phyloP scores from a whole-genome alignment of 1,140 invertebrate species.

The Leptinotarsa undecemlineata region DNA sequence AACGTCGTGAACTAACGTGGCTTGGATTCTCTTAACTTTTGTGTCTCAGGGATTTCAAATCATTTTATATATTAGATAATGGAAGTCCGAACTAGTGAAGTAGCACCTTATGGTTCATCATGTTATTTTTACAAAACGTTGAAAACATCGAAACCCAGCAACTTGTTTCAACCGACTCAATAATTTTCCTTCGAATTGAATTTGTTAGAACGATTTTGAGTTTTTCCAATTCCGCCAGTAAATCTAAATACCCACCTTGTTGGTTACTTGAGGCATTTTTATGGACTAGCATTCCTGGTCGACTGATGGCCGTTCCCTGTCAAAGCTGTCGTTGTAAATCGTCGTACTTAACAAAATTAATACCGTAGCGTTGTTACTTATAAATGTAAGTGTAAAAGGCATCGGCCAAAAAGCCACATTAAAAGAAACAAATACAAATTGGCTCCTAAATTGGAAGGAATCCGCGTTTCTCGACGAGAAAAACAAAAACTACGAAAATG shows the following conservation, averaged over 20 bases:
- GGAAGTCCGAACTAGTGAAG: too few species aligned
- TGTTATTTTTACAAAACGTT: too few species aligned
- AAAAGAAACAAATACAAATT: constrained; percentile 8
- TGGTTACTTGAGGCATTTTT: neutral
- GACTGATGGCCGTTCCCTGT: neutral
- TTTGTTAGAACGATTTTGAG: neutral
- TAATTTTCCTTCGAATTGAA: neutral
- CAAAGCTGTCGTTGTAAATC: constrained; percentile 1
- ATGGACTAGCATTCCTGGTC: neutral
- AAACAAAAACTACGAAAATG: too few species aligned
- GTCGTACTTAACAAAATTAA: constrained; percentile 6
- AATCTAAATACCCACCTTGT: constrained; percentile 2
- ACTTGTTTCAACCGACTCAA: neutral
- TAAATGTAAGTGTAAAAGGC: constrained; percentile 6
- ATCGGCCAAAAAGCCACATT: constrained; percentile 5
- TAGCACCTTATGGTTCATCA: too few species aligned
- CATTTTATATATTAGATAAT: too few species aligned
- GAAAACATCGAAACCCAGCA: too few species aligned
- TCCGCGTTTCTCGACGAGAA: neutral
- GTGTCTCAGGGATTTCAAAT: too few species aligned
- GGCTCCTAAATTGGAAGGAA: neutral
- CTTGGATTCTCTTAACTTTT: too few species aligned
- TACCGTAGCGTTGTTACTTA: constrained; percentile 2
- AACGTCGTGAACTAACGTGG: too few species aligned
- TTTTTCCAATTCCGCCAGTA: neutral